phyloP scores from a whole-genome alignment of 2,797 vertebrate genomes.

The Macroramphosus scolopax region DNA sequence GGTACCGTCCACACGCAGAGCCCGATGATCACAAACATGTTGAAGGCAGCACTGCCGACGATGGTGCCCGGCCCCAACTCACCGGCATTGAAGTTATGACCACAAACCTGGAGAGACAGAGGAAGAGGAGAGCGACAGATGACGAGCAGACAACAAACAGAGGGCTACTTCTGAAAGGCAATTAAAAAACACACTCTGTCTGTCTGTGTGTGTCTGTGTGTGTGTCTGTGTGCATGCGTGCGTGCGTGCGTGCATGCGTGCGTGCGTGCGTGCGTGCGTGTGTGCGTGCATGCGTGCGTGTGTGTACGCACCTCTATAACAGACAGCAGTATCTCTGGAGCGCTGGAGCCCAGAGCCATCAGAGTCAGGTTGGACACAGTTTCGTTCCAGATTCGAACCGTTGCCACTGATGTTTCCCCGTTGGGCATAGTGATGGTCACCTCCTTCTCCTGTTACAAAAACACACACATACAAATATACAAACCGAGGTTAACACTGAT shows the following conservation, averaged over 20 bases:
- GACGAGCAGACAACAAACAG: too few species aligned
- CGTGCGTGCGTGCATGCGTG: not conserved
- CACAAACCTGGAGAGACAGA: conserved; percentile 71
- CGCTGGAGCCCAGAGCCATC: conserved; percentile 91
- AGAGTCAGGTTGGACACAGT: conserved; percentile 91
- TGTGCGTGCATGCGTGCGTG: conserved; percentile 16
- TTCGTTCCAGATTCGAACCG: conserved; percentile 86
- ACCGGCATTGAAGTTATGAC: conserved; percentile 84
- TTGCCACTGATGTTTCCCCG: conserved; percentile 87
- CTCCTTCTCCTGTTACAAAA: conserved; percentile 84
- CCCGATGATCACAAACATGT: conserved; percentile 92
- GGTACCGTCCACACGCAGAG: conserved; percentile 88
- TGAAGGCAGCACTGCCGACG: conserved; percentile 91
- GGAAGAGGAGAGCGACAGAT: not conserved
- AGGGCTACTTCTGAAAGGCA: too few species aligned
- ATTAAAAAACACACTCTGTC: too few species aligned
- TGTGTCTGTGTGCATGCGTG: too few species aligned
- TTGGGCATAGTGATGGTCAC: conserved; percentile 90
- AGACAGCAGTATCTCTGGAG: conserved; percentile 89
- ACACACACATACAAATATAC: conserved; percentile 28
- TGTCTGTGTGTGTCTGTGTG: too few species aligned
- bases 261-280: conserved; percentile 9
- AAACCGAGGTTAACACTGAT: too few species aligned
- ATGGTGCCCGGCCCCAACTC: conserved; percentile 89
- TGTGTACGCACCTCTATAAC: conserved; percentile 84